Base-by-base conservation (phyloP, 2,113 vertebrate genomes). In the Cepphus grylle region DNA sequence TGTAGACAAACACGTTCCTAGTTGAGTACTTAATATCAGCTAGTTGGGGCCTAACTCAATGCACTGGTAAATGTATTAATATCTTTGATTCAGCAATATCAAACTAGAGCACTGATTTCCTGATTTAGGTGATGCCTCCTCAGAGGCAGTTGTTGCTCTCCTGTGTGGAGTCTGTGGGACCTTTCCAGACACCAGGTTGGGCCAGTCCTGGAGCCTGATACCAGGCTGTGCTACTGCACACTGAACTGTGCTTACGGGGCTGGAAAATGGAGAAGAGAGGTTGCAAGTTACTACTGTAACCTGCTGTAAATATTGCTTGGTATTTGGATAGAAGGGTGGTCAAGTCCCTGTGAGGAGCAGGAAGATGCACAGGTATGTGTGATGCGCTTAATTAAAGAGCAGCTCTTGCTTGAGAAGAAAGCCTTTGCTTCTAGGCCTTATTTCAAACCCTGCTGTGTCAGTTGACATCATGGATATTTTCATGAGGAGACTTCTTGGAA, bases 381-480 rank as follows among this genome's bases (percentile, higher is more conserved):
- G 43, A n/a, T 59, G 47, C 0, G 0, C 58, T 88, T 67, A 55
- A 55, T 40, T 34, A 34, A 82, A 73, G 40, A 1, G 10, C 0
- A 0, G 20, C 53, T 83, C 20, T 77, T 59, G 7, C 20, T 1
- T 58, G 45, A 52, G 69, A 70, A 65, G 19, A 55, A 22, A 73
- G 30, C 27, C 27, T 89, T 93, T 78, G 30, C 36, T 49, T 91
- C 43, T 32, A 47, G 45, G 63, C 40, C 17, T 76, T 72, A 43
- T 32, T 80, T 94, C 49, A 91, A 13, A 23, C 56, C 83, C 63
- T 66, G 63, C 53, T 73, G 72, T 53, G 83, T 55, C 81, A 55
- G 71, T 59, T 95, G 83, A n/a, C 27, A 86, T 80, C 8, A 3
- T 25, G 34, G 84, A 1, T 86, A 1, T 83, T 91, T 94, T 65